Conservation (phyloP, 2,797 vertebrate genomes). For the Poeciliopsis turneri region DNA sequence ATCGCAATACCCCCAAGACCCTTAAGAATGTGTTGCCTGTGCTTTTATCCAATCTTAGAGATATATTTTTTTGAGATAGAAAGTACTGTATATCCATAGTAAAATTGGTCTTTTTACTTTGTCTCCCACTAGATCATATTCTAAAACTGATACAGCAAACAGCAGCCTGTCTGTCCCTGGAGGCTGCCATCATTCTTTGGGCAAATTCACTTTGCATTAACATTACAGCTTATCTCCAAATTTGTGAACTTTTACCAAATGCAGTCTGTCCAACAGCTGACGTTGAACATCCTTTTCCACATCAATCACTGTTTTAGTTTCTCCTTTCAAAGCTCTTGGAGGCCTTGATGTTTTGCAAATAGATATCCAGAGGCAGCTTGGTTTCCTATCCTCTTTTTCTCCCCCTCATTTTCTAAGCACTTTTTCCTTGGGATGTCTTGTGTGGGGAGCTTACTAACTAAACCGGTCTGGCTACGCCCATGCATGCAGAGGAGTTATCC, state of each 20-base stretch:
- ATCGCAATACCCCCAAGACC: slow-evolving; percentile 42
- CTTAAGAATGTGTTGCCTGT: slow-evolving; percentile 33
- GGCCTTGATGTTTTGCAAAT: slow-evolving; percentile 74
- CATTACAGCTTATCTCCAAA: slow-evolving; percentile 73
- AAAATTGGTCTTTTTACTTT: slow-evolving; percentile 39
- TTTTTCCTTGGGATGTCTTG: slow-evolving; percentile 75
- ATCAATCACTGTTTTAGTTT: slow-evolving; percentile 77
- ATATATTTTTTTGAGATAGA: slow-evolving; percentile 36
- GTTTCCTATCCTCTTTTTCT: slow-evolving; percentile 63
- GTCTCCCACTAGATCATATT: slow-evolving; percentile 51
- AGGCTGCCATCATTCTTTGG: slow-evolving; percentile 65
- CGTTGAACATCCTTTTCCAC: slow-evolving; percentile 71
- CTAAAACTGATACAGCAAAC: slow-evolving; percentile 59
- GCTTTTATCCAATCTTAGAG: slow-evolving; percentile 34
- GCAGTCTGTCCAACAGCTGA: slow-evolving; percentile 67
- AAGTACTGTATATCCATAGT: slow-evolving; percentile 39
- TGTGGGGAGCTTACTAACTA: slow-evolving; percentile 75
- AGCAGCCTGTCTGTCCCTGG: slow-evolving; percentile 38
- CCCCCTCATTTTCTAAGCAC: slow-evolving; percentile 65
- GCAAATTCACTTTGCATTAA: slow-evolving; percentile 61
- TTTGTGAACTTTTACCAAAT: slow-evolving; percentile 79
- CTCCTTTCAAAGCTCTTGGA: slow-evolving; percentile 73
- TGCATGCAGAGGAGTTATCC: slow-evolving; percentile 78
- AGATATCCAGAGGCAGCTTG: slow-evolving; percentile 75
- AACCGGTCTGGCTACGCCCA: slow-evolving; percentile 77